Base-by-base conservation (phyloP, 2,888 invertebrate species). In the Chelonus formosanus region DNA sequence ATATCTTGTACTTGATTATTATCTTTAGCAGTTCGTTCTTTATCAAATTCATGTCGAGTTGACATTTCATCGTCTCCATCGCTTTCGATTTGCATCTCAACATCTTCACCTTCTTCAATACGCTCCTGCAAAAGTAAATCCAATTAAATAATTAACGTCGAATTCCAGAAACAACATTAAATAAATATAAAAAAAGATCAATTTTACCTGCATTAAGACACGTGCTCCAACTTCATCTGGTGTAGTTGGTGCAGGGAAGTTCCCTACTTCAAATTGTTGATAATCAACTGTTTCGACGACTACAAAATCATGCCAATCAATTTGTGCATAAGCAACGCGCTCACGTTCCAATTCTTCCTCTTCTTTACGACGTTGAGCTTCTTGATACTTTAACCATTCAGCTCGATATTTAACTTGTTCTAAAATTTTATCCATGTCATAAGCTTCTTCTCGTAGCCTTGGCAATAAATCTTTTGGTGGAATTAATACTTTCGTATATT, bases 251-350 rank as follows among this genome's bases (percentile, higher is more conserved):
- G 98, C 96, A 0, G 98, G 98, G 79, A 98, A 96, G 81, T 97
- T 95, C 0, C 97, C 96, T 7, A 92, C 91, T 85, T 99, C 99
- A 76, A 95, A 95, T 0, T 96, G 94, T 75, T 97, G 97, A 84
- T 98, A 99, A 84, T 99, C 99, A 0, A 99, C 98, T 0, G 98
- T 98, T 86, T 99, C 99, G 0, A 99, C 99, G 0, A 99, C 98
- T 1, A 99, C 98, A 85, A 99, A 99, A 85, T 99, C 98, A 83
- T 99, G 99, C 99, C 99, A 99, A 83, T 99, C 99, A 71, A 99
- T 98, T 79, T 96, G 96, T 0, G 98, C 97, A 83, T 99, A 99
- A 0, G 95, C 95, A 36, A 95, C 90, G 82, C 98, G 89, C 84
- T 99, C 99, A 69, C 94, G 90, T 84, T 99, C 99, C 5, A 95